Conservation (phyloP, 2,888 invertebrate genomes). For the Drosophila demipolita region DNA sequence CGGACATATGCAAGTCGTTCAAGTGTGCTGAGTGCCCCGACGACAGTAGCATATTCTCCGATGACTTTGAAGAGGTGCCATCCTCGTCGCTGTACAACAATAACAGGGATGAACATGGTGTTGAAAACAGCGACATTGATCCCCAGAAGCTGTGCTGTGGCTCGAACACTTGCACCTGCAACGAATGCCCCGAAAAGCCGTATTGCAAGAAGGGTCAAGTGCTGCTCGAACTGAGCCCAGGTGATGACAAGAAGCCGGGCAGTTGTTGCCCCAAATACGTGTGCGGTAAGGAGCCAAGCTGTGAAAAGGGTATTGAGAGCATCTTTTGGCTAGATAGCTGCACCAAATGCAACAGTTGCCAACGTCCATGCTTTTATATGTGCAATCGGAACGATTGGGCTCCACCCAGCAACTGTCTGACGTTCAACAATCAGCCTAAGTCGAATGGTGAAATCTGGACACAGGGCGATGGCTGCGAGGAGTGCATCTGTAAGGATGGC, state of each 20-base stretch:
- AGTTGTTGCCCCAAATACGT: constrained; percentile 86
- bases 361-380: constrained; percentile 13
- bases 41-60: constrained; percentile 28
- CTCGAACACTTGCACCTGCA: constrained; percentile 72
- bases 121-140: neutral
- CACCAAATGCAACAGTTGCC: constrained; percentile 68
- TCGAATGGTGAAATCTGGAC: constrained; percentile 71
- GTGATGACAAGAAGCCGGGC: constrained; percentile 70
- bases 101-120: constrained; percentile 23
- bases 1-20: constrained; percentile 22
- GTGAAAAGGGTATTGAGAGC: constrained; percentile 60
- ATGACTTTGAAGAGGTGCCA: constrained; percentile 6
- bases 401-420: constrained; percentile 44
- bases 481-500: constrained; percentile 71
- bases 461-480: constrained; percentile 68
- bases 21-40: constrained; percentile 36
- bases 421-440: constrained; percentile 46
- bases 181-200: constrained; percentile 57
- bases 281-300: constrained; percentile 78
- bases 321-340: constrained; percentile 58
- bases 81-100: neutral
- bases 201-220: constrained; percentile 59
- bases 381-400: constrained; percentile 23
- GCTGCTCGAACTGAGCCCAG: constrained; percentile 61
- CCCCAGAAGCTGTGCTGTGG: constrained; percentile 67